Base-by-base conservation (phyloP, 1,140 invertebrate species). In the Nasonia giraulti region DNA sequence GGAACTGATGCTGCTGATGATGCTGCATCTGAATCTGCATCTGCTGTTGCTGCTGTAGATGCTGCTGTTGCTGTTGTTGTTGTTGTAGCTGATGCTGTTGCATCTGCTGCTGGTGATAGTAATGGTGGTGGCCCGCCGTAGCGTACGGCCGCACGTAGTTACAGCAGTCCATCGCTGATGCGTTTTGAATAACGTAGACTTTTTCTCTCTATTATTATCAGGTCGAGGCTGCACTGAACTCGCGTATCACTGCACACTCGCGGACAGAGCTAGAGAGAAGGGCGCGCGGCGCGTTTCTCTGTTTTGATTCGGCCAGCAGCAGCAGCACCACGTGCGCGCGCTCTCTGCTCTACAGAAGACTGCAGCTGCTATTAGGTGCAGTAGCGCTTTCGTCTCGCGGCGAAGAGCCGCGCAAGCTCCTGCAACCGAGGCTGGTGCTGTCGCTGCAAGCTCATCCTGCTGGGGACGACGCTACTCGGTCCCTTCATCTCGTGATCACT, bases 81-180 rank as follows among this genome's bases (percentile, higher is more conserved):
- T 83, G 82, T 20, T 83, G 82, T 0, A 68, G 50, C n/a, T 69
- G 82, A 10, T 40, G 75, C 85, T 86, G 84, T 85, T 83, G 87
- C 76, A 85, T 91, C 83, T 85, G 87, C 66, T 87, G 87, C 62
- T 91, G 90, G 82, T 91, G 91, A n/a, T 88, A 85, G 66, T 87
- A 80, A 69, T 87, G 87, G 50, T 85, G 87, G 75, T 55, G 71
- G 89, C 73, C 88, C 89, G 75, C 92, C 88, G 31, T 10, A 0
- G 33, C n/a, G 86, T 93, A 94, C 23, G 92, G 90, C 86, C 92
- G 93, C 88, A 94, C 90, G 88, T 94, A 94, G 84, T 94, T 94
- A 89, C 93, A 94, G 89, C 93, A 94, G 91, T 94, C 92, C 94
- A 94, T 94, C 40, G 40, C 40, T 44, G 40, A 10, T 27, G 27